Base-by-base conservation (phyloP, 2,113 vertebrate species). In the Takifugu flavidus region DNA sequence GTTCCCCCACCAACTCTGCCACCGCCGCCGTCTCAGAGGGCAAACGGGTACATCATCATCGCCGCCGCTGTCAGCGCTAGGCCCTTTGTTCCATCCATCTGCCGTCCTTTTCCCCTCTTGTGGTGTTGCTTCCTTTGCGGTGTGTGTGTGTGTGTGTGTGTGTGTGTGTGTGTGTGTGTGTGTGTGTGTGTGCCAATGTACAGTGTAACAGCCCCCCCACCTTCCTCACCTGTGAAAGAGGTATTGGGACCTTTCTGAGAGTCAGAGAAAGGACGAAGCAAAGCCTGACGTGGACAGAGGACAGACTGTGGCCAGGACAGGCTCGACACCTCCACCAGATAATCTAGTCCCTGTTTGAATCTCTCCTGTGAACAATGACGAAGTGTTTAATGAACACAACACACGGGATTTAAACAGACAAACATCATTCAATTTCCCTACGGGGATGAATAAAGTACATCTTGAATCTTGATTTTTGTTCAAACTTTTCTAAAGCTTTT, bases 31-130 rank as follows among this genome's bases (percentile, higher is more conserved):
- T 79, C 71, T 56, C 87, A 4, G 90, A 92, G 84, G 77, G 84
- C 86, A 92, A 92, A 92, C 86, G 90, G 90, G 90, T 92, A 92
- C 90, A 91, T 61, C 90, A 83, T 79, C 86, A 86, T 88, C 89
- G 89, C 87, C 90, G 90, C 84, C 90, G 90, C 84, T 87, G 89
- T 88, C 91, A 90, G 88, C 89, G 86, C 88, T 92, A 91, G 86
- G 86, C 90, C 89, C 88, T 87, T 84, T 90, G 82, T 89, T 73
- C 15, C 89, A 91, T 89, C 83, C 90, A 90, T 90, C 86, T 83
- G 89, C 77, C 79, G 86, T 89, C 83, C 75, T 80, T 14, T 12
- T 11, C 13, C 15, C 45, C 80, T 82, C 79, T 82, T 85, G 89
- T 89, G 87, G 87, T 86, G 90, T 88, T 5, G 77, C 87, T 85